Percentiles rank a stretch among this genome's conserved stretches.
Conservation (phyloP, 2,888 invertebrate genomes). For the Lepidochrysops patricia region DNA sequence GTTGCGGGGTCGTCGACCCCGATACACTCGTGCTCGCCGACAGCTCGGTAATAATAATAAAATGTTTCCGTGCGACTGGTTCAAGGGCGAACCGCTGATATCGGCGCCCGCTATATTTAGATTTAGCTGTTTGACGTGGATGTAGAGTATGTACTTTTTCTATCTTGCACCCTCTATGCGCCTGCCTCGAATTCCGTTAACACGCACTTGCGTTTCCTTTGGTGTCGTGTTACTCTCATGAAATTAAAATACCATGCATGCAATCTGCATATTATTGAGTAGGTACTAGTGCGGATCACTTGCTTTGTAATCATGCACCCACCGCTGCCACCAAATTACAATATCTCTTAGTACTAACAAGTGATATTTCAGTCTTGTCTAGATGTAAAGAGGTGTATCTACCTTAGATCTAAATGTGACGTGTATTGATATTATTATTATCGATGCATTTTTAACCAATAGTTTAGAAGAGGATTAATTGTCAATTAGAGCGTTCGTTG, state of each 20-base stretch:
- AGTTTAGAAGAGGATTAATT: conserved; percentile 20
- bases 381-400: not conserved
- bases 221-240: not conserved
- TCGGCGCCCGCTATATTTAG: conserved; percentile 74
- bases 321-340: not conserved
- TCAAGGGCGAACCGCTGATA: conserved; percentile 75
- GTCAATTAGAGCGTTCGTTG: conserved; percentile 34
- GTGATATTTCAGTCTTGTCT: not conserved
- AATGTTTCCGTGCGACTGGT: conserved; percentile 75
- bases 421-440: not conserved
- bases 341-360: not conserved
- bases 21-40: conserved; percentile 72
- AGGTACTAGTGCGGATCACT: too few relatives aligned
- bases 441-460: not conserved
- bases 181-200: not conserved
- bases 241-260: not conserved
- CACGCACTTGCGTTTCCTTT: not conserved
- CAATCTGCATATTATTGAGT: not conserved
- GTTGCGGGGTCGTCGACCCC: conserved; percentile 71
- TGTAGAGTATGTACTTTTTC: conserved; percentile 42
- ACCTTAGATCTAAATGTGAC: not conserved
- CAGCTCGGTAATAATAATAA: conserved; percentile 75
- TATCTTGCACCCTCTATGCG: conserved; percentile 20
- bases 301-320: not conserved
- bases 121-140: conserved; percentile 67